These are phyloP conservation scores for Ceramica pisi DNA, from an alignment of 2,888 invertebrate genomes.

Conservation along the genomic window DNA sequence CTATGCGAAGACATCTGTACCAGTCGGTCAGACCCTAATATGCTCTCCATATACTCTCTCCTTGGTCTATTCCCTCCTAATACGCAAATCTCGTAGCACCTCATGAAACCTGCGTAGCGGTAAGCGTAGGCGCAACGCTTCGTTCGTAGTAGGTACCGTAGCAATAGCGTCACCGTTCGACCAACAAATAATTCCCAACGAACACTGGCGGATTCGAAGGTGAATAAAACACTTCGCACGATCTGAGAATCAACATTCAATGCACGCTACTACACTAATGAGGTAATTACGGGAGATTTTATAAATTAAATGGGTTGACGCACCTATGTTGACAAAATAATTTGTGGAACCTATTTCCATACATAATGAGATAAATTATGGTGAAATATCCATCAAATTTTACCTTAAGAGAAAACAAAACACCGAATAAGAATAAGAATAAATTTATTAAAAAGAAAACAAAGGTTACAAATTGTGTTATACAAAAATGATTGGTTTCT, in stretches of 20 bases:
- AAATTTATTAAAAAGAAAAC: too few relatives aligned
- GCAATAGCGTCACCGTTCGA: constrained; percentile 5
- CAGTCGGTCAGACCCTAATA: too few relatives aligned
- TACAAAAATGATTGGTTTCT: too few relatives aligned
- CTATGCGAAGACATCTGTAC: not conserved
- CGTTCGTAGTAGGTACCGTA: constrained; percentile 33
- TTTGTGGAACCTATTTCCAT: constrained; percentile 26
- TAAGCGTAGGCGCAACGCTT: constrained; percentile 10
- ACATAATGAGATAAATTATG: constrained; percentile 18
- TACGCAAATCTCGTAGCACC: not conserved
- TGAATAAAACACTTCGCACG: constrained; percentile 35
- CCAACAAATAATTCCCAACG: not conserved
- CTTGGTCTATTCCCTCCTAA: not conserved
- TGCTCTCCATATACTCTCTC: too few relatives aligned
- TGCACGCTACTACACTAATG: constrained; percentile 45
- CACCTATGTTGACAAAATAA: constrained; percentile 33
- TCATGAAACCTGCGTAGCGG: constrained; percentile 1
- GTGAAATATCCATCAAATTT: not conserved
- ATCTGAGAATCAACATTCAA: constrained; percentile 49
- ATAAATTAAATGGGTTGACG: constrained; percentile 46
- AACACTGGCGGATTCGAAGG: constrained; percentile 19
- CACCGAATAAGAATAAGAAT: too few relatives aligned
- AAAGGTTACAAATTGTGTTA: too few relatives aligned
- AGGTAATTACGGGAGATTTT: constrained; percentile 54
- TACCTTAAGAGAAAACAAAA: not conserved